Evolutionary conservation across 2,888 invertebrate genomes (phyloP), one percentile per base, ranked within the genome.

Genomic region (Scrobipalpa atriplicella): DNA sequence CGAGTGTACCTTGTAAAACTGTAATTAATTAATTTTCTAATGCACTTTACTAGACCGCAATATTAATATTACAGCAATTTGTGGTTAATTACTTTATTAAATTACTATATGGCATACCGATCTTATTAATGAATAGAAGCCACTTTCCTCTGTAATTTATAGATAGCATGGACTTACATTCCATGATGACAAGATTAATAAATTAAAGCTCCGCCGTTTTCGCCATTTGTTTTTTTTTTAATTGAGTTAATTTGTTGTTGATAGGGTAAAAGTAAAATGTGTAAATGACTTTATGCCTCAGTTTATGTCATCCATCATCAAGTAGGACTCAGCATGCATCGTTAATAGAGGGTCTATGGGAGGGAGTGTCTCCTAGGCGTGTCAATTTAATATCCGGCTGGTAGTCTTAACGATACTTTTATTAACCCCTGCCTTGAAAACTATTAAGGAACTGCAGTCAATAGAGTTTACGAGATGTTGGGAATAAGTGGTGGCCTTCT

Each of bases 311-410:
- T 21, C 5, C 13, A 29, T 29, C 21, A 13, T 6, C 6, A 21
- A 56, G 13, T 21, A n/a, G n/a, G n/a, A 10, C 54, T 21, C 21
- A 56, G 21, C 21, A 21, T 11, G 54, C 11, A 13, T 56, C 6
- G 21, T 56, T 21, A 21, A 87, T 84, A 82, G 78, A 77, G 78
- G 6, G 21, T 21, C 21, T 21, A 56, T 29, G 21, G 82, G 81
- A 76, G 75, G 83, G 83, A 82, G 84, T 82, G 83, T 78, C 29
- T 78, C 78, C 77, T 73, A 86, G 89, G 87, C 89, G 90, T 87
- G 90, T 89, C 90, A 83, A 88, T 87, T 86, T 87, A 87, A 90
- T 91, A 90, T 90, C 89, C 89, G 87, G 87, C 79, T 78, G 87
- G 84, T 85, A 85, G 83, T 81, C 74, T 21, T 56, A 19, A 19